A percentile compares a stretch with the other conserved stretches of the same genome.
Evolutionary conservation across 2,888 invertebrate species (phyloP).

Genomic region (Brachyptera risi): DNA sequence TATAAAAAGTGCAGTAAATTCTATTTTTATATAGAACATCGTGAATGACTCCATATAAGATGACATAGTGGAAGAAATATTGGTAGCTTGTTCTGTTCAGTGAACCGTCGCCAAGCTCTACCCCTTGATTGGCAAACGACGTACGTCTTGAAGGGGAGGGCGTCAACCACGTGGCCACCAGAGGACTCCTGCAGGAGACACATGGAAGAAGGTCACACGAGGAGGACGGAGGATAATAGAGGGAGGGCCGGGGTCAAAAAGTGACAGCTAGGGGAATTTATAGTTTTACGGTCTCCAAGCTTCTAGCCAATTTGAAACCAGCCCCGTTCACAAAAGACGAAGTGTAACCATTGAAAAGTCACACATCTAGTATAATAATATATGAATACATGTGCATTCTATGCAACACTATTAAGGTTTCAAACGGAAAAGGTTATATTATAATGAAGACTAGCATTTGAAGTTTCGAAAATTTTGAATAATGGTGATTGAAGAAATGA

Average conservation of each 20-base stretch:
- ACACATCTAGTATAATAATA: constrained; percentile 7
- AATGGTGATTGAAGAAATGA: too few species aligned
- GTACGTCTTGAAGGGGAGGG: neutral
- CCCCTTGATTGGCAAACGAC: neutral
- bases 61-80: constrained; percentile 16
- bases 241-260: neutral
- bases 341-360: neutral
- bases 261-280: constrained; percentile 16
- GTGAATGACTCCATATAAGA: neutral
- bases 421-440: too few species aligned
- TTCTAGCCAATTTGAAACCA: neutral
- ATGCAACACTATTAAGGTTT: too few species aligned
- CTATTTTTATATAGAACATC: neutral
- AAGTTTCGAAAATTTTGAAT: too few species aligned
- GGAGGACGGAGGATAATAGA: neutral
- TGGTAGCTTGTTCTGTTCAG: constrained; percentile 1
- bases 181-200: too few species aligned
- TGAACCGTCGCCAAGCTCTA: constrained; percentile 2
- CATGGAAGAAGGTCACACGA: neutral
- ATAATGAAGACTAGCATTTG: too few species aligned
- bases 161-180: constrained; percentile 9
- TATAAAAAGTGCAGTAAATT: neutral
- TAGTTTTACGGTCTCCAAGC: constrained; percentile 2
- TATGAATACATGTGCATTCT: too few species aligned
- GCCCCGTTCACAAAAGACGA: constrained; percentile 1